Base-by-base conservation (phyloP, 2,113 vertebrate genomes). In the Cebidichthys violaceus region DNA sequence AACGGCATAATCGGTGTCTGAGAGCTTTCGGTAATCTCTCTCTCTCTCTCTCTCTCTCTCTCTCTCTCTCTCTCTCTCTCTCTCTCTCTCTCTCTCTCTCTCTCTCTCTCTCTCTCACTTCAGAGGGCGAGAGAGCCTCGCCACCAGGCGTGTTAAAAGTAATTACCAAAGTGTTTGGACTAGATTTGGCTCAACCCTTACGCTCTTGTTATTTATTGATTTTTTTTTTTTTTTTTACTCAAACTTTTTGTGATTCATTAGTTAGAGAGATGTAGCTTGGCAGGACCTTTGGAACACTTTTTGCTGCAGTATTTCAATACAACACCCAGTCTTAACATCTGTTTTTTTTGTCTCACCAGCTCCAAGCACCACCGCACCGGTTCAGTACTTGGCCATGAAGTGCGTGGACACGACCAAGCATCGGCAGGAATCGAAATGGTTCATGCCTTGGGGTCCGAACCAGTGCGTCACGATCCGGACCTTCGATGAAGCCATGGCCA, bases 361-460 rank as follows among this genome's bases (percentile, higher is more conserved):
- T 92, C 98, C 98, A 20, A 96, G 96, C 76, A 98, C 98, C 80
- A 99, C 98, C 0, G 91, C 95, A 0, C 95, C 97, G 0, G 81
- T 97, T 45, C 87, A 93, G 75, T 98, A 98, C 92, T 3, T 86
- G 86, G 97, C 97, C 0, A 93, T 94, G 52, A 99, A 99, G 90
- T 99, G 98, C 52, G 96, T 99, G 75, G 97, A 99, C n/a, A 82
- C 90, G 0, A 86, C 86, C 18, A 98, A 98, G 79, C 93, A 96
- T 65, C 93, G 95, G 52, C 94, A 96, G 92, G 95, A 93, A 54
- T 82, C 92, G 57, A 97, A 96, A 75, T 99, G 97, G 98, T 94
- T 99, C 82, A 92, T 96, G 95, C 98, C 98, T 1, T 99, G 97
- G 98, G 98, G 98, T 24, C 88, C 82, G 4, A 94, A 97, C 93